Base-by-base conservation (phyloP, 2,888 invertebrate species). In the Agapetus fuscipes region DNA sequence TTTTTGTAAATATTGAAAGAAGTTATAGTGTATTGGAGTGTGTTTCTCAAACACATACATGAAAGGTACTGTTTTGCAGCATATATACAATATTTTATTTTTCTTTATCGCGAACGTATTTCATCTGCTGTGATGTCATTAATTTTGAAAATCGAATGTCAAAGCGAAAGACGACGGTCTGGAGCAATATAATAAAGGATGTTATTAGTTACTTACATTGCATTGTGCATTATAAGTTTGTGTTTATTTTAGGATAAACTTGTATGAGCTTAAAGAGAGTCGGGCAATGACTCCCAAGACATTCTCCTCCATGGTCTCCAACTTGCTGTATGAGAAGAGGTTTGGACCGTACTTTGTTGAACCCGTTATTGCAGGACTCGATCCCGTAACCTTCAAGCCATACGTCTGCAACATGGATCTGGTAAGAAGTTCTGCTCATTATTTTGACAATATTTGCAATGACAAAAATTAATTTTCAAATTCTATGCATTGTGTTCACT, bases 301-400 rank as follows among this genome's bases (percentile, higher is more conserved):
- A 24, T 88, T 96, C 59, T 77, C 86, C 3, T 80, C 88, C 0
- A 88, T 98, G 86, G 73, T 97, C 2, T 93, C 95, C 1, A 96
- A 95, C 64, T 72, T 98, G 55, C 64, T 97, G 34, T 98, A 98
- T 53, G 96, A 98, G 60, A 84, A 79, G 58, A 81, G 96, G 47
- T 98, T 98, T 62, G 97, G 98, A 0, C 95, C 96, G 0, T 99
- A 93, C 62, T 97, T 97, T 65, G 83, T 97, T 45, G 95, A 96
- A 58, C 97, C 98, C 0, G 82, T 98, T 1, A 80, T 98, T 44
- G 97, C 96, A 40, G 98, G 93, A 6, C 62, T 98, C 12, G 85
- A 95, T 58, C 85, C 91, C 0, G 78, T 80, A 27, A 83, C 84
- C 17, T 72, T 71, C 52, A 78, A 93, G 53, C 95, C 96, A 0